Evolutionary conservation across 2,797 vertebrate species (phyloP), one percentile per base, ranked within the genome.

Genomic region (Nyctalus aviator): DNA sequence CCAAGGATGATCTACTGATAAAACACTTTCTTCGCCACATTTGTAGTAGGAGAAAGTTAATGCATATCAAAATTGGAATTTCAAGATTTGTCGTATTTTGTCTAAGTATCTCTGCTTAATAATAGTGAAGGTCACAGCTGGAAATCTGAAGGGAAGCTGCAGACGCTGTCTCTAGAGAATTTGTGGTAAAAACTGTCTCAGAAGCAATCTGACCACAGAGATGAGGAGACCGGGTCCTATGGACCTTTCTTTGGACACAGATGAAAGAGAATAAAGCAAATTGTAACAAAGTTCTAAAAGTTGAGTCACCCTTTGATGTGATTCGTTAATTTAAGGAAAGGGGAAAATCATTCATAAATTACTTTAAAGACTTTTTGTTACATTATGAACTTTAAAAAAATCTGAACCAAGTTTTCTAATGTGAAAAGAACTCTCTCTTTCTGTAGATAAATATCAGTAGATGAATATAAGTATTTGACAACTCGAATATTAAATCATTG

Each of bases 261-360:
- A 98, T 98, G 95, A 98, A 98, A 98, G 98, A 94, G 95, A 32
- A 87, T 94, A 97, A 96, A 96, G 95, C 90, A 98, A 97, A n/a
- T 88, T 95, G 62, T 93, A 98, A 97, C 96, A 95, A 97, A 98
- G 86, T 82, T 97, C 97, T 97, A 97, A 95, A 68, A 95, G 93
- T 90, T 95, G 85, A 96, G 94, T 77, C 48, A 86, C 78, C 59
- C 96, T 98, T 98, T 98, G 97, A 98, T 97, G 97, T 96, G 92
- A 96, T 90, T 92, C 94, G 95, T 96, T 97, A 95, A 97, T 95
- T 95, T 68, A 69, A 94, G 79, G 41, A 97, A 85, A 93, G 87
- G 8, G 37, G 44, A 75, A 64, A 84, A 88, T 82, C 69, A 93
- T 20, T 90, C 25, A 94, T 89, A 97, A 97, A 92, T 92, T 72